phyloP scores from a whole-genome alignment of 2,888 invertebrate species.

The Nyleta sp. region DNA sequence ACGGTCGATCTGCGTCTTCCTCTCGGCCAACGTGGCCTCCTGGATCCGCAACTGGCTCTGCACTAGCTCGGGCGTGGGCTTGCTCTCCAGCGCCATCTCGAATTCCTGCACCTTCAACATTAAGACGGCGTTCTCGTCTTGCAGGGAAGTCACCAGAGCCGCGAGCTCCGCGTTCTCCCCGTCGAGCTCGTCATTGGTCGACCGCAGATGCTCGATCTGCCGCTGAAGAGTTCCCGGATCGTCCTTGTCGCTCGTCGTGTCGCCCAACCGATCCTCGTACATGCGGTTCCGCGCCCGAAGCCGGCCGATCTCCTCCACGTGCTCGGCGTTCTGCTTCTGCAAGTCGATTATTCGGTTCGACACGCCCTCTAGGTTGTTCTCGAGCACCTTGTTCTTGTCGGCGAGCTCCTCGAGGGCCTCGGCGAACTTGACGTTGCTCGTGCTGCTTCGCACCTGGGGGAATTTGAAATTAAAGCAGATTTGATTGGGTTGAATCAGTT shows the following conservation, averaged over 20 bases:
- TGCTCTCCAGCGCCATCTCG: slow-evolving; percentile 71
- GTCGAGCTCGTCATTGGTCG: slow-evolving; percentile 65
- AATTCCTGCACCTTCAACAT: slow-evolving; percentile 76
- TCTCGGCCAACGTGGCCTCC: slow-evolving; percentile 18
- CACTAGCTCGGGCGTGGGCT: slow-evolving; percentile 11
- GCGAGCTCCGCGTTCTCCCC: slow-evolving; percentile 68
- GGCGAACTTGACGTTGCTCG: slow-evolving; percentile 73
- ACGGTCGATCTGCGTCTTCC: background rate
- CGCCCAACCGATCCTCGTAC: slow-evolving; percentile 15
- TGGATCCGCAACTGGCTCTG: slow-evolving; percentile 29
- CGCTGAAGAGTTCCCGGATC: slow-evolving; percentile 82
- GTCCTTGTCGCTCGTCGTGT: slow-evolving; percentile 61
- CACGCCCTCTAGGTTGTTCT: slow-evolving; percentile 78
- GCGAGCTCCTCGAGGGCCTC: slow-evolving; percentile 71
- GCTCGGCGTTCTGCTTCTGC: slow-evolving; percentile 70
- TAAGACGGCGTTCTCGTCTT: slow-evolving; percentile 81
- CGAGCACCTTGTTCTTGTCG: slow-evolving; percentile 75
- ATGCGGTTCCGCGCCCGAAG: slow-evolving; percentile 71
- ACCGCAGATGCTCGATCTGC: slow-evolving; percentile 80
- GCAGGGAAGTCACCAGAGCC: slow-evolving; percentile 79
- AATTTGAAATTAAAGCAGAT: background rate
- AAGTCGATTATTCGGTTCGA: slow-evolving; percentile 76
- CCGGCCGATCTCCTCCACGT: slow-evolving; percentile 75
- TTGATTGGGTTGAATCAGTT: too few species aligned
- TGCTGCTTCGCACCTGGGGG: slow-evolving; percentile 82